A percentile compares a stretch with the other conserved stretches of the same genome.
These are phyloP conservation scores for Caenorhabditis sp. DNA, from an alignment of 2,888 invertebrate genomes.

Conservation along the genomic window DNA sequence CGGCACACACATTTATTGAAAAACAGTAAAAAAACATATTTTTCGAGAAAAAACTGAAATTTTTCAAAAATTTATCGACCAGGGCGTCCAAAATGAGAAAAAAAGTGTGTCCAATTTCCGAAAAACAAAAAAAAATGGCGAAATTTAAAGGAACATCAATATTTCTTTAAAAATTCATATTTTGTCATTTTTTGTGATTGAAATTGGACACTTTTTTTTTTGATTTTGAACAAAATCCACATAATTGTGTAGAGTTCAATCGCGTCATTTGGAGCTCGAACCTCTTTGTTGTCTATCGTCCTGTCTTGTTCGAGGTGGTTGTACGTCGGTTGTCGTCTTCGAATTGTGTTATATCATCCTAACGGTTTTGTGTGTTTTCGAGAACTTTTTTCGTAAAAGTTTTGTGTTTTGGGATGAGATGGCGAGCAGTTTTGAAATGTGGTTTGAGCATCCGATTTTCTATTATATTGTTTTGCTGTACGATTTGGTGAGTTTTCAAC, in stretches of 20 bases:
- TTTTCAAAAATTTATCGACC: too few relatives aligned
- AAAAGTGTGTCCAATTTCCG: too few relatives aligned
- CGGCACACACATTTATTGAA: too few relatives aligned
- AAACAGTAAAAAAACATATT: too few relatives aligned
- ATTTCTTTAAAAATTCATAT: too few relatives aligned
- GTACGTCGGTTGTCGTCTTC: constrained; percentile 63
- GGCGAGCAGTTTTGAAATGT: constrained; percentile 38
- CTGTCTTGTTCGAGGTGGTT: constrained; percentile 67
- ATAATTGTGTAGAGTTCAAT: constrained; percentile 56
- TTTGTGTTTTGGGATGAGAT: constrained; percentile 44
- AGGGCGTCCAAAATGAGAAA: too few relatives aligned
- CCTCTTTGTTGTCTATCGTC: constrained; percentile 68
- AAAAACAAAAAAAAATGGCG: too few relatives aligned
- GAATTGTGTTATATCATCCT: constrained; percentile 47
- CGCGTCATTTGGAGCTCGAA: constrained; percentile 66
- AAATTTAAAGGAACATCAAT: too few relatives aligned
- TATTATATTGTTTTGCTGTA: constrained; percentile 39
- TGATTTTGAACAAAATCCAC: too few relatives aligned
- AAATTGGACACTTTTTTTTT: too few relatives aligned
- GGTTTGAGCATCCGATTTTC: constrained; percentile 44
- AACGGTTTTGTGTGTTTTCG: constrained; percentile 40
- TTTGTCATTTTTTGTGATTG: too few relatives aligned
- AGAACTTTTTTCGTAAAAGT: constrained; percentile 41
- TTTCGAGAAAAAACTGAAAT: too few relatives aligned
- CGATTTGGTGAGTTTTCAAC: constrained; percentile 37